These are phyloP conservation scores for Hippocampus barbouri DNA, from an alignment of 2,113 vertebrate genomes.

Conservation along the genomic window DNA sequence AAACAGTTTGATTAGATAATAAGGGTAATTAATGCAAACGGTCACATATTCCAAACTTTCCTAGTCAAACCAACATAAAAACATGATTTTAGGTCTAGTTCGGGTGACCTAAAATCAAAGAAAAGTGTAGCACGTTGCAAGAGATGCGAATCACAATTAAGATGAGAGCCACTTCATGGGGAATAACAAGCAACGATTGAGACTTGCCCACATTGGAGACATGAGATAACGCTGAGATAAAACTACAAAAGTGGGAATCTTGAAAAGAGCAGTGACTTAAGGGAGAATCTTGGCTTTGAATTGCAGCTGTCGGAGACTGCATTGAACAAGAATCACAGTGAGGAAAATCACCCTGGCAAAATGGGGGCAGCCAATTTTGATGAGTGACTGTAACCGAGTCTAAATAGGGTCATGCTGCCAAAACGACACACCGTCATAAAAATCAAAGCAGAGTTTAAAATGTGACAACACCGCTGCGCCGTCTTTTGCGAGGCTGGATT, in stretches of 20 bases:
- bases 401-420: slow-evolving; percentile 48
- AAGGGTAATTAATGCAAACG: neutral
- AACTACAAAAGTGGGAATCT: neutral
- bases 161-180: neutral
- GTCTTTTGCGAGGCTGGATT: neutral
- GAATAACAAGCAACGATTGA: neutral
- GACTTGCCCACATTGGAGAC: neutral
- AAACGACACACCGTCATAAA: slow-evolving; percentile 33
- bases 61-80: neutral
- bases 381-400: slow-evolving; percentile 34
- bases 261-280: neutral
- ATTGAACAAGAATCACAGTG: slow-evolving; percentile 16
- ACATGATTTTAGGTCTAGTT: neutral
- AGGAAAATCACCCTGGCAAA: slow-evolving; percentile 49
- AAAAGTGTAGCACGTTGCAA: neutral
- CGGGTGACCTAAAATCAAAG: neutral
- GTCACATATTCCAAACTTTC: neutral
- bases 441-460: slow-evolving; percentile 21
- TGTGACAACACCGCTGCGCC: neutral
- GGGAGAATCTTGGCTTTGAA: neutral
- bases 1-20: neutral
- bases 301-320: slow-evolving; percentile 10
- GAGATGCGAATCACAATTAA: neutral
- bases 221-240: slow-evolving; percentile 1
- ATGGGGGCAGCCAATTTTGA: slow-evolving; percentile 45